Base-by-base conservation (phyloP, 2,113 vertebrate genomes). In the Oxygymnocypris stewartii region DNA sequence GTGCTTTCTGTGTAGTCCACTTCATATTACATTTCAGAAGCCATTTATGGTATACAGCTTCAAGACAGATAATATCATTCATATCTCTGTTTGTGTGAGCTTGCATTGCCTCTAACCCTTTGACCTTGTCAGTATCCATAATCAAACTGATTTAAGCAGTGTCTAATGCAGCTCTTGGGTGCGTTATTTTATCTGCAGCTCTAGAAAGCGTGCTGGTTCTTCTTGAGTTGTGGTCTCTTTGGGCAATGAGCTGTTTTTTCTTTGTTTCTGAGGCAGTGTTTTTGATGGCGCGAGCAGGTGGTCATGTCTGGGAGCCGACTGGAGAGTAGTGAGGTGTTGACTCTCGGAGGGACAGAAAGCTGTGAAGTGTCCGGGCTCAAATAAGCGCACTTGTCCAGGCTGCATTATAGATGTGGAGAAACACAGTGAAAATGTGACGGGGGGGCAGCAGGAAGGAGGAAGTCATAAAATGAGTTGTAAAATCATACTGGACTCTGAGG, bases 201-300 rank as follows among this genome's bases (percentile, higher is more conserved):
- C 42, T 89, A 86, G 87, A 86, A 88, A 54, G 78, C 74, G 67
- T 57, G 75, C 23, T 84, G 18, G 63, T 84, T 47, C 13, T 81
- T 61, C 84, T 86, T 88, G 79, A 92, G 67, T 87, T 89, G 89
- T 89, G 79, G 65, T 80, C 49, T 86, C 69, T 84, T 59, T 40
- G 80, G 83, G 84, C 76, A 87, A 31, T 89, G 87, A 85, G 90
- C 90, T 89, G 90, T 44, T 89, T 92, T 44, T 37, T 84, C 0
- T 63, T 25, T 35, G 11, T 65, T 65, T 71, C n/a, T 23, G 31
- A 63, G 40, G 47, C 75, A 5, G 49, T 18, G n/a, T 57, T 87
- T 49, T 81, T 90, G 86, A 85, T 63, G 23, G 90, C 82, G 14
- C 16, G 2, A 71, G 25, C 40, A 79, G 87, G 67, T 90, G 84